Conservation (phyloP, 2,888 invertebrate genomes). For the Meganola albula region DNA sequence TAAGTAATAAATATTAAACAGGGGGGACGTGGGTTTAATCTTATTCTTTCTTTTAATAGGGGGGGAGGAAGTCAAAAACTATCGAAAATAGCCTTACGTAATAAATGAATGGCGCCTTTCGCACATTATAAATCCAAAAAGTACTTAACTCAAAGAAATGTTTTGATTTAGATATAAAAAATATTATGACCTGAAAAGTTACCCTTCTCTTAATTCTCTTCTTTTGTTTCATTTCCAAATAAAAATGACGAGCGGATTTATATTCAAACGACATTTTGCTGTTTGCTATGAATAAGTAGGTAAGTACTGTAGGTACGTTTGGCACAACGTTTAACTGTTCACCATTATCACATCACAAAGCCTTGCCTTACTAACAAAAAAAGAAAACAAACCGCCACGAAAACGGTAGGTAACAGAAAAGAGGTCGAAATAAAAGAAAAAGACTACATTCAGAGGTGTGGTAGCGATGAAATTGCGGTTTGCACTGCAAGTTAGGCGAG, state of each 20-base stretch:
- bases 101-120: too few species aligned
- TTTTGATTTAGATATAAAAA: too few species aligned
- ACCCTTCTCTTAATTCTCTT: slow-evolving; percentile 60
- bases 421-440: slow-evolving; percentile 34
- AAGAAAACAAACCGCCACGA: slow-evolving; percentile 7
- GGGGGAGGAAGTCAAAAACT: too few species aligned
- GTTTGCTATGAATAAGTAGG: too few species aligned
- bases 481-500: slow-evolving; percentile 38
- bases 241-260: slow-evolving; percentile 48
- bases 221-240: slow-evolving; percentile 60
- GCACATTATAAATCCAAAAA: too few species aligned
- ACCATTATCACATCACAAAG: slow-evolving; percentile 33
- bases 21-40: too few species aligned
- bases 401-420: slow-evolving; percentile 28
- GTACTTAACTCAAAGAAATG: too few species aligned
- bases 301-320: too few species aligned
- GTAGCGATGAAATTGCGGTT: slow-evolving; percentile 47
- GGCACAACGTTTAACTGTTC: slow-evolving; percentile 28
- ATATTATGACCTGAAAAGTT: slow-evolving; percentile 51
- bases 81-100: too few species aligned
- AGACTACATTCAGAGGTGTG: slow-evolving; percentile 38
- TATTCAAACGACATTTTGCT: slow-evolving; percentile 58
- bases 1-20: too few species aligned
- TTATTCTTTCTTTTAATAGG: too few species aligned
- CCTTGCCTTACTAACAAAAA: slow-evolving; percentile 7